Evolutionary conservation across 2,113 vertebrate genomes (phyloP), one percentile per base, ranked within the genome.

Genomic region (Bucco capensis): DNA sequence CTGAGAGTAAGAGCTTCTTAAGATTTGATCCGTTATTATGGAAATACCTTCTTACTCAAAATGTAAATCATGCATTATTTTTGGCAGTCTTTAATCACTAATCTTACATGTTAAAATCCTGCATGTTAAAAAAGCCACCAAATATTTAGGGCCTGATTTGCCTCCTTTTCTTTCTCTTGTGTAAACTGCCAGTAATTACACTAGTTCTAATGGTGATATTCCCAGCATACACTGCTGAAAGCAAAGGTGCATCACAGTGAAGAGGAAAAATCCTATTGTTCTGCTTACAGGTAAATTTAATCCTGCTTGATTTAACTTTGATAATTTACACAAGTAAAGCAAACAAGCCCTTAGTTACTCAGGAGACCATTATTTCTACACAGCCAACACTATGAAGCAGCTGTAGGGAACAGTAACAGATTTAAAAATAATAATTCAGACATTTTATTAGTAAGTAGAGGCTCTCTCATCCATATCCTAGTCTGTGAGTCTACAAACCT

Each of bases 11-110:
- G 42, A 88, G 64, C 51, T 89, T 66, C 60, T 76, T 94, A 71
- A 81, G 77, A 91, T 95, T 90, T 88, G 19, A 84, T 95, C 89
- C 19, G 96, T 96, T 93, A 93, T 91, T 93, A 96, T 83, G 75
- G 74, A 96, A 95, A 96, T 87, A 88, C 18, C 90, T 91, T 57
- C 86, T 94, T 79, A 92, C 33, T 91, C 70, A 89, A 89, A 92
- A 61, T 89, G 56, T 91, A 93, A 93, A 94, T 28, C 76, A 62
- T 30, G 50, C 56, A 91, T 92, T 94, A 84, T 90, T 86, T 79
- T 91, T 84, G 80, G 88, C 80, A 64, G 61, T 83, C 49, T 24
- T 83, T 85, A 86, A 81, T 84, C 91, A 64, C 57, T 93, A 42
- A 83, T 82, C 87, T 74, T 60, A 42, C 69, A 78, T 35, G 40